phyloP scores from a whole-genome alignment of 92 coral and sea anemone species.

The Phenganax subtilis region DNA sequence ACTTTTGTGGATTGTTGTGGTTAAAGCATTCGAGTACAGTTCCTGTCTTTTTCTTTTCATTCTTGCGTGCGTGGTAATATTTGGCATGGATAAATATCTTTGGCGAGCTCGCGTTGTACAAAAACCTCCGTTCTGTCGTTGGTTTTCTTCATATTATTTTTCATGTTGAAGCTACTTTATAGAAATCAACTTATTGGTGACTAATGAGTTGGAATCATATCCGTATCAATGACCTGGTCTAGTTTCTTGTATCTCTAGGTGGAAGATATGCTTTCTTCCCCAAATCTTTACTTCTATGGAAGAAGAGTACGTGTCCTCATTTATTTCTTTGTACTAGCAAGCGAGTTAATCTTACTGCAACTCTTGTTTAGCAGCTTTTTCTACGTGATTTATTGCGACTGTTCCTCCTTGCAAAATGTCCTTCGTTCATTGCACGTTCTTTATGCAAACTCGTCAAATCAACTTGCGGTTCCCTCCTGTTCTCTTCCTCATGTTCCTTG shows the following conservation, averaged over 20 bases:
- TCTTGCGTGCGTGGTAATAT: no score
- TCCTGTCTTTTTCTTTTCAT: no score
- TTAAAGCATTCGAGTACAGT: no score
- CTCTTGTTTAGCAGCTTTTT: conserved; percentile 1
- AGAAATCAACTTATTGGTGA: background rate
- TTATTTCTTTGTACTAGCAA: no score
- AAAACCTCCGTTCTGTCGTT: no score
- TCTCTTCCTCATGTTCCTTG: conserved; percentile 14
- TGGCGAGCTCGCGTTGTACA: no score
- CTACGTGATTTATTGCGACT: conserved; percentile 15
- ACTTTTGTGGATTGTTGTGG: no score
- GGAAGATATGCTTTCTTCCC: background rate
- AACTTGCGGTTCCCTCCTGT: background rate
- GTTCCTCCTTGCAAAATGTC: conserved; percentile 6
- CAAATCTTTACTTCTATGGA: background rate
- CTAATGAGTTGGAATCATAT: background rate
- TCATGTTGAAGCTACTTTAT: no score
- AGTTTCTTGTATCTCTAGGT: no score
- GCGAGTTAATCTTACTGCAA: background rate
- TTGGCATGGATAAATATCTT: no score
- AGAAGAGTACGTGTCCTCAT: no score
- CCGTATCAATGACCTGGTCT: background rate
- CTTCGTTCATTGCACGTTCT: conserved; percentile 39
- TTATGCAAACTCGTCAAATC: conserved; percentile 33
- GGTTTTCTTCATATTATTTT: no score